Percentiles rank a stretch among this genome's conserved stretches.
Conservation (phyloP, 2,113 vertebrate species). For the Larimichthys crocea region DNA sequence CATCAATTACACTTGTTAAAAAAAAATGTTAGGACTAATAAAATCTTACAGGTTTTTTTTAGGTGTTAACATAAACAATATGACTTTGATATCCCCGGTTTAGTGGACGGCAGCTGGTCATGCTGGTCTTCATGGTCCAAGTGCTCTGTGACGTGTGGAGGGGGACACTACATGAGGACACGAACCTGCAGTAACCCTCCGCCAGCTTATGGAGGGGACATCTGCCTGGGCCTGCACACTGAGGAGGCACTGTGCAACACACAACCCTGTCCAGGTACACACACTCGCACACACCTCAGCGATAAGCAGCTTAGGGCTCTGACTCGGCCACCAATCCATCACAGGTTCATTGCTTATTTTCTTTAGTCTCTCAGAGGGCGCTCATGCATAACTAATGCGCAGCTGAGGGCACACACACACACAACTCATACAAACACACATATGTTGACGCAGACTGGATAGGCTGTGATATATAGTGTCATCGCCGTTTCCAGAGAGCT, state of each 20-base stretch:
- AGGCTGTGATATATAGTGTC: conserved; percentile 52
- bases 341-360: conserved; percentile 55
- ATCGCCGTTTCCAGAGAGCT: conserved; percentile 88
- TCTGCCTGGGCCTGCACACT: conserved; percentile 97
- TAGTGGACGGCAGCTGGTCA: conserved; percentile 97
- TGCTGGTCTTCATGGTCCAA: conserved; percentile 98
- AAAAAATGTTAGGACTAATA: not conserved
- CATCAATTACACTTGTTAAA: not conserved
- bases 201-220: conserved; percentile 94
- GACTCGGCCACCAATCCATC: conserved; percentile 59
- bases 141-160: conserved; percentile 95
- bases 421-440: conserved; percentile 80
- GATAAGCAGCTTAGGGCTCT: conserved; percentile 54
- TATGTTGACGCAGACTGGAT: not conserved
- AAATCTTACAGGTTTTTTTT: not conserved
- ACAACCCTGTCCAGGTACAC: conserved; percentile 91
- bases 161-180: conserved; percentile 96
- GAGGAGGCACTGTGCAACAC: conserved; percentile 97
- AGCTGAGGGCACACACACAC: conserved; percentile 24
- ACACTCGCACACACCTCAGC: conserved; percentile 17
- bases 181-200: conserved; percentile 94
- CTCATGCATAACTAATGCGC: conserved; percentile 63
- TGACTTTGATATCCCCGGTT: conserved; percentile 22
- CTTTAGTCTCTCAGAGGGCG: conserved; percentile 36
- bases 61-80: not conserved